Base-by-base conservation (phyloP, 2,888 invertebrate genomes). In the Hoplodrina ambigua region DNA sequence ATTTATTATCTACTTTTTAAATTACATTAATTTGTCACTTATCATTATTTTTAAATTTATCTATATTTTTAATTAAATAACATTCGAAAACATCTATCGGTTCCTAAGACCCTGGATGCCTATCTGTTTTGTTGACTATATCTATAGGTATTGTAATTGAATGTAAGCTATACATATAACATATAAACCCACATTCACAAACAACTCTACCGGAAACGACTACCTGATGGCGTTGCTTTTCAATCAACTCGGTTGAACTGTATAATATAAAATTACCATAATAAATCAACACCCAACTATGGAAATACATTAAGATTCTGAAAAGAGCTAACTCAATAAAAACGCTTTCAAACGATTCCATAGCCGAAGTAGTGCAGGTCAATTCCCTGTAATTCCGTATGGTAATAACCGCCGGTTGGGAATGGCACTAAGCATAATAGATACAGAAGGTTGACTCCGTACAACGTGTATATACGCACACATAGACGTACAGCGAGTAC, bases 381-480 rank as follows among this genome's bases (percentile, higher is more conserved):
- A 55, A 60, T 72, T 37, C 65, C 54, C 66, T 59, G 82, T 70
- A 79, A 82, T 80, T 82, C 72, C 58, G 72, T 82, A 79, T 80
- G 75, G 67, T 82, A 80, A 82, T 82, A 69, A 56, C 63, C 15
- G 56, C 44, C 54, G 19, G 52, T 69, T 46, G 75, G 56, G 46
- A n/a, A 6, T 25, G 68, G 0, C 55, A 75, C 50, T 1, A 2
- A 25, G 37, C 11, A 56, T 2, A 25, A 25, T 11, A 19, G 8
- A 2, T 15, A 8, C 44, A 72, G 75, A 75, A 75, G 75, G 33
- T 46, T 2, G 1, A 4, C 1, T 44, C 19, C 25, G 37, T 37
- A 37, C 1, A 37, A 1, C 8, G 13, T 15, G 0, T 15, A 46
- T 15, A 17, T 5, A 7, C 46, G 15, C 17, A 4, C 15, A 17